phyloP scores from a whole-genome alignment of 2,797 vertebrate species.

The Alectoris magna region DNA sequence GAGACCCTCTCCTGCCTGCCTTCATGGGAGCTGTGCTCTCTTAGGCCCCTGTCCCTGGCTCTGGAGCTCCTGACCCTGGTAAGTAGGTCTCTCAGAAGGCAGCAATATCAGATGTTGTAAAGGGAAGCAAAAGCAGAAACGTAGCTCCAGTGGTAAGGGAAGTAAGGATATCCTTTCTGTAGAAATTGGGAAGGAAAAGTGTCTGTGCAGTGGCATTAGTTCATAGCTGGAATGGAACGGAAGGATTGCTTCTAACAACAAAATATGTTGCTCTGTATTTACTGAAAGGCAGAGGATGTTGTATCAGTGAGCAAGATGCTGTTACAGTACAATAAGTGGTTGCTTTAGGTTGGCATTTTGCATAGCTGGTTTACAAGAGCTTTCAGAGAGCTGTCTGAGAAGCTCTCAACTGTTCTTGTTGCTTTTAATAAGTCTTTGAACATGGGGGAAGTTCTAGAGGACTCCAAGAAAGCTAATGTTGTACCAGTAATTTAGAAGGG shows the following conservation, averaged over 20 bases:
- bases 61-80: neutral
- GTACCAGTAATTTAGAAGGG: conserved; percentile 75
- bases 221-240: neutral
- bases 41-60: neutral
- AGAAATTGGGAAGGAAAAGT: neutral
- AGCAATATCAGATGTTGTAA: neutral
- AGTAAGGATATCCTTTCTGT: neutral
- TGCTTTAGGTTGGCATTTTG: conserved; percentile 11
- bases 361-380: neutral
- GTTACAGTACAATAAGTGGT: neutral
- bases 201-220: neutral
- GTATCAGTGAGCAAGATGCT: neutral
- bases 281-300: neutral
- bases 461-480: conserved; percentile 67
- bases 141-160: accelerated
- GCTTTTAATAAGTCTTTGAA: conserved; percentile 61
- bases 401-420: neutral
- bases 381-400: conserved; percentile 16
- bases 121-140: neutral
- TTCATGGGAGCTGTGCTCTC: neutral
- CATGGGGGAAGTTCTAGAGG: conserved; percentile 47
- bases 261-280: neutral
- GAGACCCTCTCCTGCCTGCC: neutral
- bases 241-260: neutral
- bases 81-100: neutral